A percentile compares a stretch with the other conserved stretches of the same genome.
These are phyloP conservation scores for Galendromus occidentalis DNA, from an alignment of 1,140 invertebrate genomes.

Conservation along the genomic window DNA sequence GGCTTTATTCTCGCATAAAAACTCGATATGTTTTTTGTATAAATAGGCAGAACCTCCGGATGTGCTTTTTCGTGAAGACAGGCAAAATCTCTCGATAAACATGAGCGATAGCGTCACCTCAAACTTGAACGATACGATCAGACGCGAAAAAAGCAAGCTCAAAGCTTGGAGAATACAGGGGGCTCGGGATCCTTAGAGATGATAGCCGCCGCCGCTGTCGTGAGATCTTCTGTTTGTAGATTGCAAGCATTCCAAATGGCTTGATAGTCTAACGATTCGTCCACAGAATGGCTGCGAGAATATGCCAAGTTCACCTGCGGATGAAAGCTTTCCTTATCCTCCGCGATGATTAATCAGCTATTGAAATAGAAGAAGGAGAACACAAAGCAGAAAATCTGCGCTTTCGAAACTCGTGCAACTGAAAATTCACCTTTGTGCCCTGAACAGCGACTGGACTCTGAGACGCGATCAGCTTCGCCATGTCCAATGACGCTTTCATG, in stretches of 20 bases:
- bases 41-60: no score
- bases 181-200: conserved; percentile 39
- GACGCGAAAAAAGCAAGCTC: not conserved
- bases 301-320: conserved; percentile 19
- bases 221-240: conserved; percentile 76
- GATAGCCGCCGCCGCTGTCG: conserved; percentile 49
- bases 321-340: conserved; percentile 12
- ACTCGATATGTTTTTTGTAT: no score
- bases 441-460: conserved; percentile 89
- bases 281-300: conserved; percentile 39
- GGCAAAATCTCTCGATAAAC: no score
- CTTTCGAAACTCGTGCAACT: conserved; percentile 16
- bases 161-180: conserved; percentile 21
- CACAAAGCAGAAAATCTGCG: not conserved
- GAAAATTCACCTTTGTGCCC: conserved; percentile 54
- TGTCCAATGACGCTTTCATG: conserved; percentile 43
- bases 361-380: conserved; percentile 11
- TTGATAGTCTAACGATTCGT: conserved; percentile 64
- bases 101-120: no score
- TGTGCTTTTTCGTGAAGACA: no score
- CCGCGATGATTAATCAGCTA: not conserved
- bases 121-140: no score
- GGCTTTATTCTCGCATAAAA: no score
- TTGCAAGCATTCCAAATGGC: conserved; percentile 53
- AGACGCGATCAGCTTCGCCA: conserved; percentile 57